Base-by-base conservation (phyloP, 2,888 invertebrate genomes). In the Platerodrilus igneus region DNA sequence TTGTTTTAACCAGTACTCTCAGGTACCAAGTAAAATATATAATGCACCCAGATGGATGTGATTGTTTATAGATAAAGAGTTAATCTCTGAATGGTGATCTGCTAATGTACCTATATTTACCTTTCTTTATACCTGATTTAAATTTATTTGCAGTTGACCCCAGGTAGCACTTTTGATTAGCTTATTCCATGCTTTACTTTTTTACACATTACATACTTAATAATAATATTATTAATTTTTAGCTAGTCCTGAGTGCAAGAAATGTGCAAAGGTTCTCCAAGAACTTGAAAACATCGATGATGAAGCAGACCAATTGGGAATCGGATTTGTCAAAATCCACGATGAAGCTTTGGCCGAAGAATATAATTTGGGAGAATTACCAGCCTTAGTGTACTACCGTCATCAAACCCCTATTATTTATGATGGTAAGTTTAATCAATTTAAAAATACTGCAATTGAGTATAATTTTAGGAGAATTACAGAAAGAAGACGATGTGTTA, bases 281-380 rank as follows among this genome's bases (percentile, higher is more conserved):
- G 91, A 92, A 70, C 68, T 93, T 68, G 92, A 93, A 70, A 92
- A 92, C 71, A 92, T 93, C 63, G 92, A 92, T 63, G 91, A 93
- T 60, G 92, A 93, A 68, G 92, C 92, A 19, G 92, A 92, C 70
- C 90, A 92, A 67, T 76, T 93, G 50, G 92, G 90, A 48, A 92
- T 93, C 61, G 92, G 91, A 53, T 92, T 93, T 68, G 92, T 93
- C 48, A 93, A 93, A 72, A 92, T 93, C 63, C 86, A 90, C 60
- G 93, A 93, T 64, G 88, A 91, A 69, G 80, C 81, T 58, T 74
- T 93, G 53, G 90, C 92, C 47, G 90, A 90, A 61, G 92, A 93
- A 72, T 93, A 93, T 73, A 92, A 87, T 74, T 76, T 93, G 68
- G 90, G 88, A 62, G 78, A 81, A 41, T 72, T 93, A 63, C 93